Evolutionary conservation across 2,888 invertebrate genomes (phyloP), one percentile per base, ranked within the genome.

Genomic region (Trachelus tabidus): DNA sequence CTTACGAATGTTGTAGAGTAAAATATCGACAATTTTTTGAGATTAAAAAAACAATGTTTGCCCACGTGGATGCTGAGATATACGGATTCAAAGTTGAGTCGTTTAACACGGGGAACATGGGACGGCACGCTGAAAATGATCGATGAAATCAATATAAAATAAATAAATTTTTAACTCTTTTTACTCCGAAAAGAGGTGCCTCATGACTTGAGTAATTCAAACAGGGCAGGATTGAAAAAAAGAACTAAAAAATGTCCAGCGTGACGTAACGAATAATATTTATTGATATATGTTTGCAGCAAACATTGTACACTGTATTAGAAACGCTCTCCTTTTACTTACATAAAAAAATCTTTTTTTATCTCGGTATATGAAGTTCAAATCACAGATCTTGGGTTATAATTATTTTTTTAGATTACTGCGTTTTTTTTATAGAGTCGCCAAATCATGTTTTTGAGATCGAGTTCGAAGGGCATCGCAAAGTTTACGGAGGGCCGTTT

Each of bases 101-200:
- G 69, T 77, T 77, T 68, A 11, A 75, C 77, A 77, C 69, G 77
- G 77, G 69, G 77, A 77, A 77, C 75, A 77, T 77, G 56, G 37
- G 75, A 77, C n/a, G 33, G 74, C 75, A 74, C 34, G 75, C 74
- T 69, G 34, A 37, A 37, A 77, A 69, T 77, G 73, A n/a, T n/a
- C n/a, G n/a, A n/a, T n/a, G n/a, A n/a, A 34, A 34, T 34, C 34
- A 34, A 11, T 34, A 34, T 34, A 34, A 34, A 34, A 34, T 34
- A 34, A 34, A 34, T 11, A 34, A 34, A 11, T 34, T 11, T 34
- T 34, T 34, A 11, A 34, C 34, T 34, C 34, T 34, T 34, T 34
- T 34, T 34, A 34, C 34, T 34, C 34, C 34, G 34, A 34, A 34
- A 34, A 34, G 6, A 34, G 34, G 34, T 34, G 34, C 9, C 34